A percentile compares a stretch with the other conserved stretches of the same genome.
Evolutionary conservation across 2,888 invertebrate species (phyloP).

Genomic region (Smittia aterrima): DNA sequence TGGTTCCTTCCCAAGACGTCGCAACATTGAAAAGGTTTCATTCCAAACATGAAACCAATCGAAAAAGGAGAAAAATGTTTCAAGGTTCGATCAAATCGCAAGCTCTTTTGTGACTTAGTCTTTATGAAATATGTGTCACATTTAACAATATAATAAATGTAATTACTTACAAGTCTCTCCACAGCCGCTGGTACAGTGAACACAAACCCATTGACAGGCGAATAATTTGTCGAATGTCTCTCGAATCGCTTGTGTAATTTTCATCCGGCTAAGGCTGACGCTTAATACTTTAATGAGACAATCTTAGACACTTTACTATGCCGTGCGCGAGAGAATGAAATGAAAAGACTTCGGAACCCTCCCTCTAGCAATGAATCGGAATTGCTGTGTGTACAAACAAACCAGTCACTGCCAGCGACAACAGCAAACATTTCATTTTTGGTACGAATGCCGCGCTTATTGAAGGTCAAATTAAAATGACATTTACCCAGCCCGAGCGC

Average conservation of each 20-base stretch:
- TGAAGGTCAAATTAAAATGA: conserved; percentile 42
- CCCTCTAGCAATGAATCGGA: conserved; percentile 23
- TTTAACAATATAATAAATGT: conserved; percentile 41
- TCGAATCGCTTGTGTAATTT: not conserved
- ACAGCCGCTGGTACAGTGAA: not conserved
- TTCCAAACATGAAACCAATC: not conserved
- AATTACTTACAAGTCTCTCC: conserved; percentile 35
- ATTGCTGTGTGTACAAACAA: conserved; percentile 7
- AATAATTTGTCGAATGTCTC: not conserved
- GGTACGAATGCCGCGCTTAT: conserved; percentile 31
- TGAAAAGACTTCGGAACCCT: conserved; percentile 2
- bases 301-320: conserved; percentile 9
- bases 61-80: conserved; percentile 5
- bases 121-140: conserved; percentile 41
- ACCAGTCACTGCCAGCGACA: conserved; percentile 6
- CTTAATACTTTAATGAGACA: conserved; percentile 1
- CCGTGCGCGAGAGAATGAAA: not conserved
- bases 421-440: conserved; percentile 24
- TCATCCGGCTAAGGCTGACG: not conserved
- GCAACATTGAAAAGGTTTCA: not conserved
- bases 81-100: conserved; percentile 22
- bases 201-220: not conserved
- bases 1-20: no score
- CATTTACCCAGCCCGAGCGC: conserved; percentile 36
- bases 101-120: not conserved